These are phyloP conservation scores for Silurus glanis DNA, from an alignment of 2,113 vertebrate genomes.

Conservation along the genomic window DNA sequence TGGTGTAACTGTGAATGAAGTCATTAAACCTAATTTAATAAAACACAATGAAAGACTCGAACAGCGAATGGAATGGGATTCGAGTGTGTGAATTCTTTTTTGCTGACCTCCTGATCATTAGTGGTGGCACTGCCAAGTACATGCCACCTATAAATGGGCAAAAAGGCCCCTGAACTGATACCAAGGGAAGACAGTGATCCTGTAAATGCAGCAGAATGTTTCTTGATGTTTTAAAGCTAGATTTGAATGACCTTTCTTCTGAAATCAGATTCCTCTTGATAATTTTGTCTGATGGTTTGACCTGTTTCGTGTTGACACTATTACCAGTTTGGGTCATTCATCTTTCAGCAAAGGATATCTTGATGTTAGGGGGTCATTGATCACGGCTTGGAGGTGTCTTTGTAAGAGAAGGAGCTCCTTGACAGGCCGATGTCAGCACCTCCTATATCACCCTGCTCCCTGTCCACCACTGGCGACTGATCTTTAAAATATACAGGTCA, in stretches of 20 bases:
- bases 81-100: neutral
- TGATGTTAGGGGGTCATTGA: constrained; percentile 49
- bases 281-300: neutral
- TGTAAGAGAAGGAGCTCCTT: constrained; percentile 37
- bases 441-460: constrained; percentile 40
- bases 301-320: constrained; percentile 27
- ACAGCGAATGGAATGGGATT: neutral
- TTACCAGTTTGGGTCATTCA: constrained; percentile 27
- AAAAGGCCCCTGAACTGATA: constrained; percentile 17
- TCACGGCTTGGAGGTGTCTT: constrained; percentile 36
- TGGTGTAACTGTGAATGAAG: constrained; percentile 46
- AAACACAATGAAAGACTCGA: constrained; percentile 38
- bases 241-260: neutral
- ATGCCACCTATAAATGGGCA: constrained; percentile 20
- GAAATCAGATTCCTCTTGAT: neutral
- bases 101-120: constrained; percentile 46
- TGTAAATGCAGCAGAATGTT: neutral
- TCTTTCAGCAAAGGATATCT: constrained; percentile 48
- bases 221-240: neutral
- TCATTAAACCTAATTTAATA: constrained; percentile 55
- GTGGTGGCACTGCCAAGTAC: constrained; percentile 30
- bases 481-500: neutral
- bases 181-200: neutral
- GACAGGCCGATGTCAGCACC: constrained; percentile 48
- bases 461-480: neutral